A percentile compares a stretch with the other conserved stretches of the same genome.
These are phyloP conservation scores for Ctenodactylus gundi DNA, from an alignment of 2,113 vertebrate species.

Conservation along the genomic window DNA sequence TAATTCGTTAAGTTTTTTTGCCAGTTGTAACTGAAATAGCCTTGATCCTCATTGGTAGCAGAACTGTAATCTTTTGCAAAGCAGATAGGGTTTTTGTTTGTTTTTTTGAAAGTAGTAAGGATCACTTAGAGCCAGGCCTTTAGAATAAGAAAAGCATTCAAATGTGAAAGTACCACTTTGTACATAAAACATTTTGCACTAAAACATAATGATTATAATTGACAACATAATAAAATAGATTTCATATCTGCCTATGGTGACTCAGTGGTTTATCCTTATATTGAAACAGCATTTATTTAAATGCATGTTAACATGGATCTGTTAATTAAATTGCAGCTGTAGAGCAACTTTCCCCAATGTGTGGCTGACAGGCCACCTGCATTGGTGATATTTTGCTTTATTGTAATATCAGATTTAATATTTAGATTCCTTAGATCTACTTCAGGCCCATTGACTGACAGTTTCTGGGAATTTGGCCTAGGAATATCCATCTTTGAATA, in stretches of 20 bases:
- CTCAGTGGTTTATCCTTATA: not conserved
- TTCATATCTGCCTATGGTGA: not conserved
- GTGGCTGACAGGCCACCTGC: not conserved
- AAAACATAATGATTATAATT: slow-evolving; percentile 3
- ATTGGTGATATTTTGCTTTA: not conserved
- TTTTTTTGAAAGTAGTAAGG: slow-evolving; percentile 5
- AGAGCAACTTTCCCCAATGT: not conserved
- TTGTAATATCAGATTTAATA: not conserved
- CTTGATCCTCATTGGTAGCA: not conserved
- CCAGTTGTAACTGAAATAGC: not conserved
- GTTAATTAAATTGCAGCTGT: not conserved
- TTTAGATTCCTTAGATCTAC: not conserved
- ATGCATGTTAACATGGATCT: not conserved
- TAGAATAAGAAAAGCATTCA: not conserved
- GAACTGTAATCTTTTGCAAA: slow-evolving; percentile 19
- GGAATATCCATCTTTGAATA: not conserved
- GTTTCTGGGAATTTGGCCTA: not conserved
- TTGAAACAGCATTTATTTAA: not conserved
- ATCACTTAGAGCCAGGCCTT: not conserved
- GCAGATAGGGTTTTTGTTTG: too few species aligned
- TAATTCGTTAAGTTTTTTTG: slow-evolving; percentile 46
- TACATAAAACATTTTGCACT: not conserved
- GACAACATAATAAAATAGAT: not conserved
- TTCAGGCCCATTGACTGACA: not conserved
- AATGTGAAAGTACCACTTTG: slow-evolving; percentile 3